Evolutionary conservation across 2,113 vertebrate genomes (phyloP).

Genomic region (Cephalopholis sonnerati): DNA sequence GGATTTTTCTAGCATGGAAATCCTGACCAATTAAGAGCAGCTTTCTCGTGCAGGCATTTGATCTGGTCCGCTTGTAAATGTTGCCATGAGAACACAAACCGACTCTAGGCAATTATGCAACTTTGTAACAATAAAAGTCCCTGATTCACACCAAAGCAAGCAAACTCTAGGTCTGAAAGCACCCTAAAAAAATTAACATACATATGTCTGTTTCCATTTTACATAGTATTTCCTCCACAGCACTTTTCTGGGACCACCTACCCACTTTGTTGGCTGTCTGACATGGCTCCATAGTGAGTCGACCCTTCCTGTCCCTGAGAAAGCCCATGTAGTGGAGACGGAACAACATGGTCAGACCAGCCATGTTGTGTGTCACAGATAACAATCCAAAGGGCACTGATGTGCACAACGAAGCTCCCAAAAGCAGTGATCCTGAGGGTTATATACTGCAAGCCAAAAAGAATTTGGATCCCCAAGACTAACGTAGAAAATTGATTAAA

Average conservation of each 20-base stretch:
- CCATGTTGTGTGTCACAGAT: slow-evolving; percentile 59
- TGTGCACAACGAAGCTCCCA: background rate
- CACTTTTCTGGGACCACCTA: slow-evolving; percentile 45
- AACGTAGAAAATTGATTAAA: too few relatives aligned
- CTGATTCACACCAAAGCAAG: too few relatives aligned
- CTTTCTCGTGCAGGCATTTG: too few relatives aligned
- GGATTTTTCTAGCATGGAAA: too few relatives aligned
- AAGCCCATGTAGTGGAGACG: slow-evolving; percentile 71
- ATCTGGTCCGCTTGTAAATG: too few relatives aligned
- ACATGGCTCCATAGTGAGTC: slow-evolving; percentile 48
- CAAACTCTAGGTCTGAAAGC: too few relatives aligned
- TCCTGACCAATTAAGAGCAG: too few relatives aligned
- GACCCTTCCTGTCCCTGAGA: slow-evolving; percentile 66
- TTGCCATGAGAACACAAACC: too few relatives aligned
- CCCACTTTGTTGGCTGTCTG: slow-evolving; percentile 50
- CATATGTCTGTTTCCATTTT: background rate
- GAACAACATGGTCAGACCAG: slow-evolving; percentile 63
- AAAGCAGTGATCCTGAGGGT: background rate
- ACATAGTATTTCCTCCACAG: background rate
- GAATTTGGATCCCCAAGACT: background rate
- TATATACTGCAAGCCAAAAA: background rate
- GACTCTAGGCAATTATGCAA: too few relatives aligned
- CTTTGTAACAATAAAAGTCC: too few relatives aligned
- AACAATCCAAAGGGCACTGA: background rate
- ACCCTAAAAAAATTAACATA: too few relatives aligned